Conservation (phyloP, 2,797 vertebrate genomes). For the Dendrocincla tyrannina region DNA sequence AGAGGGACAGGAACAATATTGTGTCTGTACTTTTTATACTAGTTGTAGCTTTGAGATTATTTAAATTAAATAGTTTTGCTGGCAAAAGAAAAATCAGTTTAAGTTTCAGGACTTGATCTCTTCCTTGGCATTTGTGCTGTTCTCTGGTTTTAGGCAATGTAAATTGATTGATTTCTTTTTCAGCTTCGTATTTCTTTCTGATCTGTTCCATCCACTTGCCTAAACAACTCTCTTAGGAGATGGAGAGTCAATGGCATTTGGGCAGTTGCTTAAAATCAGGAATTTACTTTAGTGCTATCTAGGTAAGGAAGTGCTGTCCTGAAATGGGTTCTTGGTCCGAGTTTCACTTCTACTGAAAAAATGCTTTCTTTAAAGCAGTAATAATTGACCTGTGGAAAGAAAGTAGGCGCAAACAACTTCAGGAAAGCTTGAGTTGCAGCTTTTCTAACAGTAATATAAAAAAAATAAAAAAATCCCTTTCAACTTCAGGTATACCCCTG, state of each 20-base stretch:
- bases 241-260: background rate
- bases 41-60: background rate
- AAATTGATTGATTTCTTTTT: background rate
- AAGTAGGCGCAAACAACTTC: background rate
- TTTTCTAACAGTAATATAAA: background rate
- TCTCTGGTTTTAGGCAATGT: background rate
- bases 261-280: background rate
- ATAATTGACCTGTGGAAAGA: background rate
- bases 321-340: background rate
- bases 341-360: background rate
- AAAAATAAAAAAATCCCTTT: background rate
- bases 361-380: background rate
- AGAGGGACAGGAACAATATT: background rate
- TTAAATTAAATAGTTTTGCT: background rate
- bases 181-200: background rate
- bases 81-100: background rate
- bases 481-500: background rate
- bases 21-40: background rate
- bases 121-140: background rate
- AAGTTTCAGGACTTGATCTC: background rate
- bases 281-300: background rate
- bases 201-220: background rate
- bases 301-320: background rate
- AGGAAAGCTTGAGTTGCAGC: background rate
- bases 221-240: background rate